Percentiles rank a stretch among this genome's conserved stretches.
Evolutionary conservation across 2,113 vertebrate species (phyloP).

Genomic region (Tretioscincus oriximinensis): DNA sequence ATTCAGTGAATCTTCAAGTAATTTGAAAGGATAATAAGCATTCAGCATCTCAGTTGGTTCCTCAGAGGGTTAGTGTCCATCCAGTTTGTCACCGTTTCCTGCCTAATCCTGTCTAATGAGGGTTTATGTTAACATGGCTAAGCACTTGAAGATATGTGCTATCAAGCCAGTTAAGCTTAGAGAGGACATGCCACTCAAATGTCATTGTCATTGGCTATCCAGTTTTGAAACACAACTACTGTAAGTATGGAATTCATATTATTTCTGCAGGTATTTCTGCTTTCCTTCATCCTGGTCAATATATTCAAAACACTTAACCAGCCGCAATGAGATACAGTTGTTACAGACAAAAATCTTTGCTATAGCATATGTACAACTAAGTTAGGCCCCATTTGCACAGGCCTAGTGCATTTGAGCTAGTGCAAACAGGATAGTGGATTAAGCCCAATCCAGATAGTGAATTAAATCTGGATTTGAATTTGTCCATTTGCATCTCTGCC

Average conservation of each 20-base stretch:
- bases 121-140: conserved; percentile 96
- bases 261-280: background rate
- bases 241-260: too few relatives aligned
- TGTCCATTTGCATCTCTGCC: too few relatives aligned
- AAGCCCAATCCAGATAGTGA: too few relatives aligned
- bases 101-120: conserved; percentile 94
- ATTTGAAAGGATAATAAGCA: conserved; percentile 85
- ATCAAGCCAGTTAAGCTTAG: conserved; percentile 83
- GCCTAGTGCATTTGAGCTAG: too few relatives aligned
- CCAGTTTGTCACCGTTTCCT: conserved; percentile 88
- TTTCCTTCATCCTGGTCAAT: background rate
- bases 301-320: background rate
- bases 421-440: too few relatives aligned
- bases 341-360: background rate
- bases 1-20: conserved; percentile 65
- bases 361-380: background rate
- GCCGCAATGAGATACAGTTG: background rate
- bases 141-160: conserved; percentile 81
- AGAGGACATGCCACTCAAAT: conserved; percentile 81
- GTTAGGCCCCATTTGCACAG: too few relatives aligned
- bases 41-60: conserved; percentile 73
- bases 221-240: conserved; percentile 71
- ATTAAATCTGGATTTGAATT: too few relatives aligned
- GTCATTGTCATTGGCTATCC: conserved; percentile 83
- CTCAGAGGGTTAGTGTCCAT: conserved; percentile 87